Evolutionary conservation across 1,140 invertebrate genomes (phyloP).

Genomic region (Brachionus asplanchnoidis): DNA sequence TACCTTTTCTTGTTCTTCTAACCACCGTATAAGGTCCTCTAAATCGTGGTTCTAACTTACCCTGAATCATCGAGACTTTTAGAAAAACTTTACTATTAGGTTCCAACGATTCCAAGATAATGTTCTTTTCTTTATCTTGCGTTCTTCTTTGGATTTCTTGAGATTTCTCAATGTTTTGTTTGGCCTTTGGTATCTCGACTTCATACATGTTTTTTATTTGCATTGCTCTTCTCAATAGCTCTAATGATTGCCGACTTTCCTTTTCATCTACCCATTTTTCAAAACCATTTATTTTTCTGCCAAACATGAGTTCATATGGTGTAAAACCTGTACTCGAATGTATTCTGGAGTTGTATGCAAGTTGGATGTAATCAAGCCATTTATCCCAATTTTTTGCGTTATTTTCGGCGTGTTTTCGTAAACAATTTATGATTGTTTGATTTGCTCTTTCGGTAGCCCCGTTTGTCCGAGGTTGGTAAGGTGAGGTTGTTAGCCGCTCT

Average conservation of each 20-base stretch:
- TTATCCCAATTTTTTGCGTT: background rate
- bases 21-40: slow-evolving; percentile 23
- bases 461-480: background rate
- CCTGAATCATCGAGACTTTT: background rate
- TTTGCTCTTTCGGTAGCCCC: background rate
- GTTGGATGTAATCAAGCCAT: background rate
- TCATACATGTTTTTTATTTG: slow-evolving; percentile 32
- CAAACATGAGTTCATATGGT: slow-evolving; percentile 37
- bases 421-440: background rate
- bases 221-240: background rate
- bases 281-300: background rate
- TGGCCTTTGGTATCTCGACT: slow-evolving; percentile 19
- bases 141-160: background rate
- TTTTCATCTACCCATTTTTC: background rate
- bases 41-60: background rate
- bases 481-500: background rate
- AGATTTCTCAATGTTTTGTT: background rate
- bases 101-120: background rate
- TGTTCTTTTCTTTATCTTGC: background rate
- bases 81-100: slow-evolving; percentile 13
- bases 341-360: background rate
- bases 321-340: background rate
- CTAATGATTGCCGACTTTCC: background rate
- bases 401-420: slow-evolving; percentile 24
- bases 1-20: slow-evolving; percentile 10